Conservation (phyloP, 1,140 invertebrate species). For the Tyrophagus putrescentiae region DNA sequence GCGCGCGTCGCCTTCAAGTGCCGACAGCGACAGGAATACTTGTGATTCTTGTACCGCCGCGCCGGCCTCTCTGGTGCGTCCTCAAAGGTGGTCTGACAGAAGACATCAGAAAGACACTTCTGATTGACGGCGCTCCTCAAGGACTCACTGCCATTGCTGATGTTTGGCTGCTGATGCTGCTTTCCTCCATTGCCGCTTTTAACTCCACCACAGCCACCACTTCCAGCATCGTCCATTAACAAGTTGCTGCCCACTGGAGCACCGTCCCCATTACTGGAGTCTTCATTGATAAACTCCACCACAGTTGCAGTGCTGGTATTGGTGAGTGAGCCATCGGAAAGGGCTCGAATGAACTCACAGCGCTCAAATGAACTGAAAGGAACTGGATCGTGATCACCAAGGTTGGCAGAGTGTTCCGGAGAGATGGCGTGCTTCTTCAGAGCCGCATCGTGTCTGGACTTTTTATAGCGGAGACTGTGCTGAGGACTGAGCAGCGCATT, state of each 20-base stretch:
- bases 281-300: conserved; percentile 16
- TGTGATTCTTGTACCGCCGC: background rate
- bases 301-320: conserved; percentile 19
- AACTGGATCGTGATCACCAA: background rate
- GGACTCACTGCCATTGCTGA: no score
- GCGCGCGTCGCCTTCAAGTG: background rate
- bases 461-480: conserved; percentile 9
- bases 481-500: conserved; percentile 16
- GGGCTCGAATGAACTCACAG: conserved; percentile 4
- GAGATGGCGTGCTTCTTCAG: background rate
- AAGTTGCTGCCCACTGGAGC: no score
- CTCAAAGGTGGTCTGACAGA: conserved; percentile 13
- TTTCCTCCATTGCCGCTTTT: no score
- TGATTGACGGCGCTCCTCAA: no score
- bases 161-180: no score
- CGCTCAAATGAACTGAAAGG: background rate
- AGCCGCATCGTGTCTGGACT: background rate
- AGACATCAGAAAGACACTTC: background rate
- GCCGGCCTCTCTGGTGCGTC: background rate
- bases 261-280: conserved; percentile 8
- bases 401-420: background rate
- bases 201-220: background rate
- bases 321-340: conserved; percentile 20
- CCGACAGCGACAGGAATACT: conserved; percentile 1
- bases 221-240: no score